Evolutionary conservation across 2,113 vertebrate genomes (phyloP), one percentile per base, ranked within the genome.

Genomic region (Bos taurus): DNA sequence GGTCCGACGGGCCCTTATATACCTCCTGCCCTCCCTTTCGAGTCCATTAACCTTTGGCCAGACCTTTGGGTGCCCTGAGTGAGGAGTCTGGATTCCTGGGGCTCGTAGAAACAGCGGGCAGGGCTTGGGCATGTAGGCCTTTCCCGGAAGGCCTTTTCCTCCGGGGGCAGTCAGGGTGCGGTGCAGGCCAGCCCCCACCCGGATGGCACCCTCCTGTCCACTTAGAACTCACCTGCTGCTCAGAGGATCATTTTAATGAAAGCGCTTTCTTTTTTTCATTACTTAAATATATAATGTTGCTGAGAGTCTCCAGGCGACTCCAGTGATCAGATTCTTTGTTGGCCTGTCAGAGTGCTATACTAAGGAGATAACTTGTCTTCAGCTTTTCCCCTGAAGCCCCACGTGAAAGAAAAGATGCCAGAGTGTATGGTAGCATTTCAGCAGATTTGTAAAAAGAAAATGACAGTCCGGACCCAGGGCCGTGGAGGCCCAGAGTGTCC

Each of bases 41-140:
- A 48, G 43, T 64, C 54, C 88, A 33, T 77, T 97, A 50, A 94
- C 91, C 86, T 97, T 96, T 97, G 95, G 50, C 80, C 92, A 54
- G 54, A 56, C 1, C 3, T 30, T 40, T 96, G 84, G 89, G 74
- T 84, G 81, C 77, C 78, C 78, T 54, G 86, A 57, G 52, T 56
- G 40, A 67, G 85, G 50, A 91, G 25, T 21, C 64, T 57, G 91
- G 64, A 95, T 97, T 95, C 97, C 87, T 82, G 84, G 67, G 28
- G 64, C 84, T 93, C 84, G 0, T 46, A 52, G 97, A 97, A 96
- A 97, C 97, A 43, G 14, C 0, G 1, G 62, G 60, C 40, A n/a
- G 86, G 30, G 21, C 36, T 30, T 26, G 59, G 40, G 59, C n/a
- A 59, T n/a, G 36, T 9, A 25, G 50, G 56, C 23, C 56, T 43